Conservation (phyloP, 2,797 vertebrate species). For the Protosalanx chinensis region DNA sequence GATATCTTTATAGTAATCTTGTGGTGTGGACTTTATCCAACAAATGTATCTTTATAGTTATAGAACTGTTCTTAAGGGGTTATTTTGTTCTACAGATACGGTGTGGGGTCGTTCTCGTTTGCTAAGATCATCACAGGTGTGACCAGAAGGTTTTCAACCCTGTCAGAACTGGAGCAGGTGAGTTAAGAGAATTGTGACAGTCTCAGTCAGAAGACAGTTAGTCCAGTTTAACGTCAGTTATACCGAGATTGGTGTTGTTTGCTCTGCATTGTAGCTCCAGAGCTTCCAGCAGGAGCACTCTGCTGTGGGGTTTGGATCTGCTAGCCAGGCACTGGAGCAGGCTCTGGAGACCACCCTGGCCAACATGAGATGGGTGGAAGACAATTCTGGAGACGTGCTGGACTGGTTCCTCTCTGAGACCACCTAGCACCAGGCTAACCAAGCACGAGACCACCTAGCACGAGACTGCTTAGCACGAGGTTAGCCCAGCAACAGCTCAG, state of each 20-base stretch:
- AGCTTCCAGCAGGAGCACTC: slow-evolving; percentile 74
- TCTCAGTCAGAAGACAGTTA: too few relatives aligned
- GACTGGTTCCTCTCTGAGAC: slow-evolving; percentile 68
- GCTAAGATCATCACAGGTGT: slow-evolving; percentile 75
- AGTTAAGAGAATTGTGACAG: too few relatives aligned
- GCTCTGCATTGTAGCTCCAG: slow-evolving; percentile 68
- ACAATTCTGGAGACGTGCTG: slow-evolving; percentile 66
- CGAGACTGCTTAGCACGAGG: too few relatives aligned
- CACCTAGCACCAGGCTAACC: not conserved
- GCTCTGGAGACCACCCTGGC: slow-evolving; percentile 79
- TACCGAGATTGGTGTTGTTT: too few relatives aligned
- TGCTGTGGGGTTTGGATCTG: slow-evolving; percentile 78
- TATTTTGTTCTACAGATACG: slow-evolving; percentile 68
- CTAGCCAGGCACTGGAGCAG: slow-evolving; percentile 80
- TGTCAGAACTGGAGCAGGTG: slow-evolving; percentile 81
- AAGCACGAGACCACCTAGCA: too few relatives aligned
- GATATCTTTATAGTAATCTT: too few relatives aligned
- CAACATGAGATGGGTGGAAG: slow-evolving; percentile 84
- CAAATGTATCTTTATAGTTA: too few relatives aligned
- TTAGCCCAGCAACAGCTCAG: not conserved
- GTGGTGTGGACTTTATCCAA: too few relatives aligned
- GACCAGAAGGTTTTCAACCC: slow-evolving; percentile 76
- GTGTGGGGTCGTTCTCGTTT: slow-evolving; percentile 87
- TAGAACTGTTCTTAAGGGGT: too few relatives aligned
- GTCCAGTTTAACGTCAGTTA: too few relatives aligned